phyloP scores from a whole-genome alignment of 2,797 vertebrate species.

The Dendrocincla fuliginosa region DNA sequence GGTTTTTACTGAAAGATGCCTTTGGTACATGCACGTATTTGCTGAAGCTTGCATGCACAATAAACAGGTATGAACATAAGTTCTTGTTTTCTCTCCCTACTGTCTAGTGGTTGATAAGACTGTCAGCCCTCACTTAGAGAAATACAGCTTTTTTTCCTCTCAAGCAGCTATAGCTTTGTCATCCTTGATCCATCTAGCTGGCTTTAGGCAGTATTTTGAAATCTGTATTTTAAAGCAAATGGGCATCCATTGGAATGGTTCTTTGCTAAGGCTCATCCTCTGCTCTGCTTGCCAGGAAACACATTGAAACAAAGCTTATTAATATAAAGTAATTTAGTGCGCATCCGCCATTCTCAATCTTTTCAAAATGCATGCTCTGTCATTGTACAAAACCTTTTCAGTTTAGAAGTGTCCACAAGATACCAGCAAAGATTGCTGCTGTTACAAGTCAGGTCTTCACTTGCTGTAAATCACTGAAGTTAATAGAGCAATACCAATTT shows the following conservation, averaged over 20 bases:
- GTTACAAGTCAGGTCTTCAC: not conserved
- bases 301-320: slow-evolving; percentile 38
- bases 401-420: not conserved
- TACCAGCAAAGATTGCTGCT: slow-evolving; percentile 4
- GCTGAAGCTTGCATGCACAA: not conserved
- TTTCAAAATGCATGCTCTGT: not conserved
- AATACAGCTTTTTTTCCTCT: not conserved
- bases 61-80: not conserved
- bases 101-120: not conserved
- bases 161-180: not conserved
- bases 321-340: not conserved
- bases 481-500: slow-evolving; percentile 46
- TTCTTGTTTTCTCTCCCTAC: not conserved
- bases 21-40: not conserved
- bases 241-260: not conserved
- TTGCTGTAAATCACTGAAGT: slow-evolving; percentile 39
- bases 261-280: not conserved
- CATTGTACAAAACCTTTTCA: not conserved
- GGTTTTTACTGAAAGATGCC: not conserved
- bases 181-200: not conserved
- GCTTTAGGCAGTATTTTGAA: not conserved
- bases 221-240: not conserved
- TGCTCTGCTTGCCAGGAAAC: slow-evolving; percentile 7
- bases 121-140: not conserved
- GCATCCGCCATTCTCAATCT: not conserved